Conservation (phyloP, 2,888 invertebrate species). For the Cryptus viduatorius region DNA sequence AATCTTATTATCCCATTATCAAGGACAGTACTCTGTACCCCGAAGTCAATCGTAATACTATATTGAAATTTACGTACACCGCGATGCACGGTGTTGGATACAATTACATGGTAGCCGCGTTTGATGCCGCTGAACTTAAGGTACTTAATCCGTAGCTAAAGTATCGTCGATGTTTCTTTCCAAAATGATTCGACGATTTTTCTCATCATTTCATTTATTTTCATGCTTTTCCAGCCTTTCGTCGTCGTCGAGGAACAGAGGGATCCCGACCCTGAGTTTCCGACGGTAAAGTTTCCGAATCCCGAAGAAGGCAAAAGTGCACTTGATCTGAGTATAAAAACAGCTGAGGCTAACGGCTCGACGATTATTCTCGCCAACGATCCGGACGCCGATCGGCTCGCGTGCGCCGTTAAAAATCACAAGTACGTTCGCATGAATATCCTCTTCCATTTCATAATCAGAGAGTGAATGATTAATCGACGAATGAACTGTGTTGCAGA, state of each 20-base stretch:
- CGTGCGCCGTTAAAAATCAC: slow-evolving; percentile 93
- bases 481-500: slow-evolving; percentile 82
- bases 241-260: slow-evolving; percentile 91
- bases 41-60: slow-evolving; percentile 86
- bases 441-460: neutral
- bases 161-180: slow-evolving; percentile 72
- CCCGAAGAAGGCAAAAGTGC: slow-evolving; percentile 97
- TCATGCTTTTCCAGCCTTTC: slow-evolving; percentile 85
- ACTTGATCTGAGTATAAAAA: slow-evolving; percentile 90
- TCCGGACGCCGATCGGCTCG: slow-evolving; percentile 97
- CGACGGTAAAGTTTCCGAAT: slow-evolving; percentile 98
- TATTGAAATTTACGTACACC: slow-evolving; percentile 93
- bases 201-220: neutral
- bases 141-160: slow-evolving; percentile 82
- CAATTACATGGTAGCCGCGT: slow-evolving; percentile 90
- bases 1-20: slow-evolving; percentile 89
- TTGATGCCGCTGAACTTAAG: slow-evolving; percentile 91
- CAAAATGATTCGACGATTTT: neutral
- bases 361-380: slow-evolving; percentile 97
- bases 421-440: slow-evolving; percentile 84
- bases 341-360: slow-evolving; percentile 90
- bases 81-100: slow-evolving; percentile 99
- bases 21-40: slow-evolving; percentile 86
- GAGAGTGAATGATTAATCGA: neutral
- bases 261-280: slow-evolving; percentile 97